phyloP scores from a whole-genome alignment of 23 tunicate genomes.

The Clavelina lepadiformis region DNA sequence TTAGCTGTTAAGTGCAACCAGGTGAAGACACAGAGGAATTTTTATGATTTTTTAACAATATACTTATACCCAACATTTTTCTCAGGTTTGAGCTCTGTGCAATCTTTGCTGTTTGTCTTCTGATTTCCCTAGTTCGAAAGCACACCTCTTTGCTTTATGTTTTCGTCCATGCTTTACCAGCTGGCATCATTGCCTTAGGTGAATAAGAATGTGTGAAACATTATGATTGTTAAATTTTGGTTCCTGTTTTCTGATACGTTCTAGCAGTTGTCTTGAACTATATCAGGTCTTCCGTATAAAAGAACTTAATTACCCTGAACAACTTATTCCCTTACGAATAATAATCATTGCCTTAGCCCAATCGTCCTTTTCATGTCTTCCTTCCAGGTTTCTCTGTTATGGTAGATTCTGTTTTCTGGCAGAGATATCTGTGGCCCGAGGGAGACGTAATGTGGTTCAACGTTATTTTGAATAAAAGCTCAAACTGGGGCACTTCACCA shows the following conservation, averaged over 20 bases:
- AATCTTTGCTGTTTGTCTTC: constrained; percentile 58
- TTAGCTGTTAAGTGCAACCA: too few relatives aligned
- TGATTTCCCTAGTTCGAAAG: constrained; percentile 28
- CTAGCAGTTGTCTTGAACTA: too few relatives aligned
- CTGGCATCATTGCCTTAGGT: constrained; percentile 31
- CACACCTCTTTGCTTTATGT: not conserved
- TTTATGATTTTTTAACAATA: too few relatives aligned
- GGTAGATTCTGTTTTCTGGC: constrained; percentile 79
- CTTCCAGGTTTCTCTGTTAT: constrained; percentile 28
- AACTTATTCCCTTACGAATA: not conserved
- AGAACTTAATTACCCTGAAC: not conserved
- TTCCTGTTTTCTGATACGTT: too few relatives aligned
- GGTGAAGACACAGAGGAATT: too few relatives aligned
- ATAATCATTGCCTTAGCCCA: not conserved
- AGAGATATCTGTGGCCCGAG: constrained; percentile 76
- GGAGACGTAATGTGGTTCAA: constrained; percentile 88
- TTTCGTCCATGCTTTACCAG: constrained; percentile 6
- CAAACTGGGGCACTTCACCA: constrained; percentile 89
- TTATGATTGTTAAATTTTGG: too few relatives aligned
- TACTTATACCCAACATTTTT: constrained; percentile 1
- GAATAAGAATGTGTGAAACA: too few relatives aligned
- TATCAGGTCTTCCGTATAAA: too few relatives aligned
- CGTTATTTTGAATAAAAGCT: constrained; percentile 77
- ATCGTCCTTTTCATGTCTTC: not conserved
- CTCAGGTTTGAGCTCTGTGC: constrained; percentile 57